A percentile compares a stretch with the other conserved stretches of the same genome.
Conservation (phyloP, 1,140 invertebrate genomes). For the Panagrolaimus sp. region DNA sequence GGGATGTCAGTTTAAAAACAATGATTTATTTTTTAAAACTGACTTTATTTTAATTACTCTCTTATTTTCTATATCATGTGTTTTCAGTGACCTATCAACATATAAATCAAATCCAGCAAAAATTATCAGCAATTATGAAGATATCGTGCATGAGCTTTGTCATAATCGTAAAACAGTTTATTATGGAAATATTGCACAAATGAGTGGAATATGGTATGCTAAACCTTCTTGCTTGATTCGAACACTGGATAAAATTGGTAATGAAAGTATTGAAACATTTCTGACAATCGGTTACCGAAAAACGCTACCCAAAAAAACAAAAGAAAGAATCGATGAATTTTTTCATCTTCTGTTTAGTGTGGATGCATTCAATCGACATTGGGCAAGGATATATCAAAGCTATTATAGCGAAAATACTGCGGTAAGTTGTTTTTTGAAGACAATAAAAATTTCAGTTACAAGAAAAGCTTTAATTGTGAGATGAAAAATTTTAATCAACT, state of each 20-base stretch:
- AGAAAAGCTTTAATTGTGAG: no score
- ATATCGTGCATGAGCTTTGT: neutral
- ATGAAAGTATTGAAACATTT: neutral
- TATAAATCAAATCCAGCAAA: neutral
- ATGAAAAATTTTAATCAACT: no score
- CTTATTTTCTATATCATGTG: no score
- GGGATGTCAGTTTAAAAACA: no score
- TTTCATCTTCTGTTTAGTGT: neutral
- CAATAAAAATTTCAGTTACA: no score
- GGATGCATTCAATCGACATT: slow-evolving; percentile 1
- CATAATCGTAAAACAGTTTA: neutral
- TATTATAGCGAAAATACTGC: neutral
- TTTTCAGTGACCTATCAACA: no score
- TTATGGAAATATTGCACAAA: neutral
- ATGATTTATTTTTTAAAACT: no score
- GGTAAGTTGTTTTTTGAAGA: no score
- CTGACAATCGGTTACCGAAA: neutral
- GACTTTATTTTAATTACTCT: no score
- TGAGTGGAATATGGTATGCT: slow-evolving; percentile 3
- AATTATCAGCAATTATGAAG: neutral
- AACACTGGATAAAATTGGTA: neutral
- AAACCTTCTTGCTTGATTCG: neutral
- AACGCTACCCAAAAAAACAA: slow-evolving; percentile 4
- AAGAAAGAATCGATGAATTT: neutral
- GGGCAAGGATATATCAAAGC: neutral